Base-by-base conservation (phyloP, 2,113 vertebrate species). In the Murina feae region DNA sequence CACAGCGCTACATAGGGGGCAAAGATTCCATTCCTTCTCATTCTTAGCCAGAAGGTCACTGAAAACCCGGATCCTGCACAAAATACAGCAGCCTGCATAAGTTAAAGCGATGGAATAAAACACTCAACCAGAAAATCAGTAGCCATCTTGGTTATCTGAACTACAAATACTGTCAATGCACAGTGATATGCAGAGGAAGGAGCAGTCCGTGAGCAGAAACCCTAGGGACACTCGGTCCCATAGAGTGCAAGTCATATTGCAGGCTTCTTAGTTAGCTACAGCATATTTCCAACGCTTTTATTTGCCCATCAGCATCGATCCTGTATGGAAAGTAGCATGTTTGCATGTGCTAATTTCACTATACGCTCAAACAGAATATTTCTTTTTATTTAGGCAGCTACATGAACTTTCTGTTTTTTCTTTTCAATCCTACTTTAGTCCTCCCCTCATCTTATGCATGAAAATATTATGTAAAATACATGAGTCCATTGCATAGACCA, bases 401-500 rank as follows among this genome's bases (percentile, higher is more conserved):
- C 42, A 74, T 16, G 84, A 74, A 81, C 12, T 89, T 93, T 68
- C 23, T 91, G 6, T 69, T 90, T 90, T 82, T 76, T 75, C 49
- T 75, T 87, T 86, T 89, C 28, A 95, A 58, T 81, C 35, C 47
- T n/a, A 42, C 49, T 65, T 16, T 16, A 74, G 13, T 32, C 30
- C n/a, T 74, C 30, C 53, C 25, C 37, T 94, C 20, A 91, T 37
- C 42, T 63, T 44, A 82, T 58, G 20, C 55, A 85, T 88, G 84
- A 86, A 93, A 95, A 89, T 55, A 93, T 2, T 86, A 53, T 65
- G 44, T 93, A 23, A 63, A 82, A 93, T 78, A 23, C 69, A 10
- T 88, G 25, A 89, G 44, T 65, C 88, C 37, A 66, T 17, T 37
- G 18, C 4, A 66, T 85, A 35, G 3, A 75, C 6, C 3, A 79